Percentiles rank a stretch among this genome's conserved stretches.
phyloP scores from a whole-genome alignment of 2,888 invertebrate genomes.

The Eupithecia vulgata region DNA sequence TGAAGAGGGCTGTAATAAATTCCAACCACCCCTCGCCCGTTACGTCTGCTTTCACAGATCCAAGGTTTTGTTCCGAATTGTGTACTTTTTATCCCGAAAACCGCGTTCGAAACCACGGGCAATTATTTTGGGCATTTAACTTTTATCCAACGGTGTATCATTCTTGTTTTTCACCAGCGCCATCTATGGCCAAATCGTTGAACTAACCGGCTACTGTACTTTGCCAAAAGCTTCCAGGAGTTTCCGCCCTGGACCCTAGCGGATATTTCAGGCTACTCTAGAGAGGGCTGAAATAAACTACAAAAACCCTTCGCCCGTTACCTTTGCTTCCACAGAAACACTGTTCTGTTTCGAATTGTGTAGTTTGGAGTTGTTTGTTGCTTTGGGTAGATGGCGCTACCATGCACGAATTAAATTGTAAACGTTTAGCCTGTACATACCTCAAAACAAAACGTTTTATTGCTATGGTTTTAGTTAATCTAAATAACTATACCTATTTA shows the following conservation, averaged over 20 bases:
- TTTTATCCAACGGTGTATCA: too few relatives aligned
- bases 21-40: not conserved
- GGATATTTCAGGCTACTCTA: slow-evolving; percentile 9
- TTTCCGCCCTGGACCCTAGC: not conserved
- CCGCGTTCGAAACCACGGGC: too few relatives aligned
- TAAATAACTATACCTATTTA: too few relatives aligned
- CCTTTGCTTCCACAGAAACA: not conserved
- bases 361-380: not conserved
- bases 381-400: slow-evolving; percentile 12
- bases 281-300: not conserved
- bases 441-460: not conserved
- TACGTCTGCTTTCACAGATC: not conserved
- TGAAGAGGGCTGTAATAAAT: not conserved
- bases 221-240: not conserved
- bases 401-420: not conserved
- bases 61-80: not conserved
- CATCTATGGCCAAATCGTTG: slow-evolving; percentile 8
- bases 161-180: not conserved
- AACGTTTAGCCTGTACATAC: too few relatives aligned
- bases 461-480: too few relatives aligned
- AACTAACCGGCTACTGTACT: not conserved
- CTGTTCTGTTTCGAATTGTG: not conserved
- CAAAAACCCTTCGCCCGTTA: not conserved
- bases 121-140: too few relatives aligned
- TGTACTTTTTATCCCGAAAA: too few relatives aligned